phyloP scores from a whole-genome alignment of 2,888 invertebrate genomes.

The Xylota sylvarum region DNA sequence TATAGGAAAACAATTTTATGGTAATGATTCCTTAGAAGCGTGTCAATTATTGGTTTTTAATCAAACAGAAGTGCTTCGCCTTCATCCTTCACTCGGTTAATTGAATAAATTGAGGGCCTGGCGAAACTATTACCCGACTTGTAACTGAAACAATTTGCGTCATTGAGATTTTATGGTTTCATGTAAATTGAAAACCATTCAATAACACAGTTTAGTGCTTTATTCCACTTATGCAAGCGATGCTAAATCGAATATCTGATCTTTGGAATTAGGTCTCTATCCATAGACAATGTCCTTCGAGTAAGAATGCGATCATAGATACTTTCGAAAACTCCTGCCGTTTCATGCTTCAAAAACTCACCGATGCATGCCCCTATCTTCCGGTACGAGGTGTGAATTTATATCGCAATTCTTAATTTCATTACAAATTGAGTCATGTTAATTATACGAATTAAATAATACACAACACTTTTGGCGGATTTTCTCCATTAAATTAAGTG shows the following conservation, averaged over 20 bases:
- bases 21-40: slow-evolving; percentile 29
- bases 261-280: no score
- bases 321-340: no score
- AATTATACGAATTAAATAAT: slow-evolving; percentile 57
- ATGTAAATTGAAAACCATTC: slow-evolving; percentile 38
- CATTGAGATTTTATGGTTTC: slow-evolving; percentile 52
- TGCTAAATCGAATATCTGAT: no score
- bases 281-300: no score
- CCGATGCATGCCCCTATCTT: slow-evolving; percentile 21
- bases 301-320: no score
- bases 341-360: no score
- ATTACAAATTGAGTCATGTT: slow-evolving; percentile 61
- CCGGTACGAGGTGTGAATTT: slow-evolving; percentile 68
- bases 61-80: slow-evolving; percentile 43
- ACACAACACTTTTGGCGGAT: slow-evolving; percentile 36
- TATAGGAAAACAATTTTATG: slow-evolving; percentile 31
- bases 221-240: neutral
- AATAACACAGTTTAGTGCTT: neutral
- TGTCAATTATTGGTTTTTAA: slow-evolving; percentile 45
- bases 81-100: slow-evolving; percentile 32
- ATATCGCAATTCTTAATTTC: slow-evolving; percentile 49
- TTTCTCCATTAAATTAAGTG: slow-evolving; percentile 63
- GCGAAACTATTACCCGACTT: neutral
- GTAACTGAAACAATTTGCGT: slow-evolving; percentile 30
- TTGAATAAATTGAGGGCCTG: slow-evolving; percentile 39